These are phyloP conservation scores for Autographa pulchrina DNA, from an alignment of 2,888 invertebrate species.

Conservation along the genomic window DNA sequence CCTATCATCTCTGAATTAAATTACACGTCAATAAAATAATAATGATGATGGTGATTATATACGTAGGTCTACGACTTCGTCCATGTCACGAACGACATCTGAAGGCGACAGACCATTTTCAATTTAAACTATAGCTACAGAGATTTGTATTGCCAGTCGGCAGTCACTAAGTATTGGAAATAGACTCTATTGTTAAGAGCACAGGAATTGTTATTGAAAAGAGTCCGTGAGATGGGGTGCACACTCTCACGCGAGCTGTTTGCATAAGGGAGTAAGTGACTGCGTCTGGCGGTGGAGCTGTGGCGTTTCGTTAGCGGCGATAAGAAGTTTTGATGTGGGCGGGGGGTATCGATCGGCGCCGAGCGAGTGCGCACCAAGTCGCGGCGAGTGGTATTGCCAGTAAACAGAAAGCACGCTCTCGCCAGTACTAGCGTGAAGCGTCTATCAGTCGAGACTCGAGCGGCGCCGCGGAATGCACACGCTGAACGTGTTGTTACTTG, in stretches of 20 bases:
- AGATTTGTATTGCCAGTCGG: conserved; percentile 41
- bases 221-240: conserved; percentile 42
- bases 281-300: conserved; percentile 52
- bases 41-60: conserved; percentile 29
- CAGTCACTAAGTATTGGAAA: conserved; percentile 38
- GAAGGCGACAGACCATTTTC: conserved; percentile 29
- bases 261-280: conserved; percentile 41
- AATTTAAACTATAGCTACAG: conserved; percentile 38
- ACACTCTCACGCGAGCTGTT: conserved; percentile 16
- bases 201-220: conserved; percentile 56
- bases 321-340: conserved; percentile 79
- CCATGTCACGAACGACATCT: conserved; percentile 26
- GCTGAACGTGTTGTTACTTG: conserved; percentile 67
- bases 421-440: conserved; percentile 36
- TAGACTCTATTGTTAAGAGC: conserved; percentile 53
- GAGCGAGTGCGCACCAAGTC: conserved; percentile 73
- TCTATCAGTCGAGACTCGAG: conserved; percentile 42
- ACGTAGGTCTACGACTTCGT: conserved; percentile 24
- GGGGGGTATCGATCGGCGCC: conserved; percentile 86
- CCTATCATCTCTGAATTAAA: background rate
- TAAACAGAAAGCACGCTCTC: conserved; percentile 72
- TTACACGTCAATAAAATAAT: background rate
- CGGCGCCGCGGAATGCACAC: conserved; percentile 72
- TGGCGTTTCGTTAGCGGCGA: conserved; percentile 54
- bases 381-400: conserved; percentile 66